Base-by-base conservation (phyloP, 2,888 invertebrate species). In the Hedychridium roseum region DNA sequence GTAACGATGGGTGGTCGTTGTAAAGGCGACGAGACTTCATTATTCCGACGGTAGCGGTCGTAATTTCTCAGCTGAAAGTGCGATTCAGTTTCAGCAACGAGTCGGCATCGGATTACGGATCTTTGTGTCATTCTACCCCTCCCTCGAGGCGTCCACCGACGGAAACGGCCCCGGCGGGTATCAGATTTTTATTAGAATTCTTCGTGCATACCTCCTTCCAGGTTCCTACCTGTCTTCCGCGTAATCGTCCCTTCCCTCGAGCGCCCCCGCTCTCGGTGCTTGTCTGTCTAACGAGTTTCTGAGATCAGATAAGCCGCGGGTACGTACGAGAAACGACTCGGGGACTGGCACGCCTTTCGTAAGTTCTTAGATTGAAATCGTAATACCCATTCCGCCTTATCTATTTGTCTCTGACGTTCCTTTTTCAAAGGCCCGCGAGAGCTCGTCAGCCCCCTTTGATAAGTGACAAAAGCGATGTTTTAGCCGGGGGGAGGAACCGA, bases 161-260 rank as follows among this genome's bases (percentile, higher is more conserved):
- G 28, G 50, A 35, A 31, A 28, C 30, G 26, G 37, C 5, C 31
- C 21, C 23, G 40, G 42, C n/a, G n/a, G 53, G 48, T 57, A 55
- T 62, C 65, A 54, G 61, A 59, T 64, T 65, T 64, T 62, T 64
- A 64, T 64, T 58, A 58, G 61, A 52, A 60, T 61, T 60, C 64
- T 61, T 58, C 40, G 30, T 50, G 48, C 23, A 9, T 40, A 38
- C 41, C 48, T 51, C 36, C 36, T 43, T 21, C 31, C 43, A 34
- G 17, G 42, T 30, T 23, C 32, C 40, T 43, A 41, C 37, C 38
- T 35, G 26, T 9, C 17, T 23, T 18, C 37, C 32, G 21, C 41
- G 43, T 45, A 42, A 59, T 50, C 41, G 52, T 49, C 36, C 37
- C 38, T 48, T 31, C 48, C 37, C 43, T 23, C 36, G 20, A 21